These are phyloP conservation scores for Acanthurus leucopareius DNA, from an alignment of 2,797 vertebrate genomes.

Conservation along the genomic window DNA sequence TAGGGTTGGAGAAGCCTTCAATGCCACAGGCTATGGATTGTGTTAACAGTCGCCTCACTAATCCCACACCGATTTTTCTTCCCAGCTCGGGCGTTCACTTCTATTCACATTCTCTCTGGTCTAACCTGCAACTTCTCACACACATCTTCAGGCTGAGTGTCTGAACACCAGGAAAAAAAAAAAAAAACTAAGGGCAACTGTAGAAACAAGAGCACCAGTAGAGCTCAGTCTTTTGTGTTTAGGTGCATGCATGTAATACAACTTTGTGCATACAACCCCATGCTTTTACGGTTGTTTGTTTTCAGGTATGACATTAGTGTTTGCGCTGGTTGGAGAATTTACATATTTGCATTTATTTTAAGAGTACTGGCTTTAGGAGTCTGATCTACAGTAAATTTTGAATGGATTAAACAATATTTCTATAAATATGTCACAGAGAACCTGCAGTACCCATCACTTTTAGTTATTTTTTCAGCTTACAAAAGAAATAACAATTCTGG, in stretches of 20 bases:
- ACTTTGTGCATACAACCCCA: background rate
- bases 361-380: background rate
- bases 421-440: constrained; percentile 23
- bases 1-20: constrained; percentile 65
- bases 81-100: constrained; percentile 40
- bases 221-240: constrained; percentile 26
- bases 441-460: background rate
- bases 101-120: constrained; percentile 63
- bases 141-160: constrained; percentile 67
- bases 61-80: constrained; percentile 73
- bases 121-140: constrained; percentile 63
- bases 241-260: background rate
- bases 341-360: background rate
- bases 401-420: background rate
- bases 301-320: background rate
- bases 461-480: background rate
- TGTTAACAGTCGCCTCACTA: constrained; percentile 74
- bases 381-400: background rate
- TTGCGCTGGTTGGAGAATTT: background rate
- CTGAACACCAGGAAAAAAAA: constrained; percentile 45
- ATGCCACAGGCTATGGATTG: constrained; percentile 73
- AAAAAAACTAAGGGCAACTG: constrained; percentile 56
- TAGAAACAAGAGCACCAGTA: constrained; percentile 53
- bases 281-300: background rate
- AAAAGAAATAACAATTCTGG: background rate